Evolutionary conservation across 2,113 vertebrate species (phyloP).

Genomic region (Nothoprocta perdicaria): DNA sequence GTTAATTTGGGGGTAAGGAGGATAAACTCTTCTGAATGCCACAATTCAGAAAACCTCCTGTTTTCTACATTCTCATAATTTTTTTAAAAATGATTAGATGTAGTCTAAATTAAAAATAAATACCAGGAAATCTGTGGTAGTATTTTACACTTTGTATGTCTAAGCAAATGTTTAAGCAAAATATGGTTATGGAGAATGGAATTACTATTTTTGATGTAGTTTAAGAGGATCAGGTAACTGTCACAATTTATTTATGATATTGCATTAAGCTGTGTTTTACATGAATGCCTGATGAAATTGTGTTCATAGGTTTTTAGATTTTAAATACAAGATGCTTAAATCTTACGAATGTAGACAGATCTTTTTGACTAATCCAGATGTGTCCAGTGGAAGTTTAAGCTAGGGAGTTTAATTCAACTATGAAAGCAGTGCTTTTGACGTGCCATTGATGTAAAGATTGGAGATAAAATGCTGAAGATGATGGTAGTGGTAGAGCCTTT

Average conservation of each 20-base stretch:
- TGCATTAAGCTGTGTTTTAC: neutral
- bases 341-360: neutral
- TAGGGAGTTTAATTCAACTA: neutral
- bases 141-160: neutral
- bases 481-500: neutral
- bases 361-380: neutral
- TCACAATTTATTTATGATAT: neutral
- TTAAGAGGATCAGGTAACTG: neutral
- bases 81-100: neutral
- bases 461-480: neutral
- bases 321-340: neutral
- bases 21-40: neutral
- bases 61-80: neutral
- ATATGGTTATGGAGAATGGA: neutral
- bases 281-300: neutral
- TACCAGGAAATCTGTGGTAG: neutral
- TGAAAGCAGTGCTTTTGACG: neutral
- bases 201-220: neutral
- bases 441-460: neutral
- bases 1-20: neutral
- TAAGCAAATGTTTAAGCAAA: neutral
- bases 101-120: neutral
- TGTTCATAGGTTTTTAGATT: neutral
- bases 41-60: neutral
- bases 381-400: neutral